Base-by-base conservation (phyloP, 2,888 invertebrate species). In the Stenotaenia linearis region DNA sequence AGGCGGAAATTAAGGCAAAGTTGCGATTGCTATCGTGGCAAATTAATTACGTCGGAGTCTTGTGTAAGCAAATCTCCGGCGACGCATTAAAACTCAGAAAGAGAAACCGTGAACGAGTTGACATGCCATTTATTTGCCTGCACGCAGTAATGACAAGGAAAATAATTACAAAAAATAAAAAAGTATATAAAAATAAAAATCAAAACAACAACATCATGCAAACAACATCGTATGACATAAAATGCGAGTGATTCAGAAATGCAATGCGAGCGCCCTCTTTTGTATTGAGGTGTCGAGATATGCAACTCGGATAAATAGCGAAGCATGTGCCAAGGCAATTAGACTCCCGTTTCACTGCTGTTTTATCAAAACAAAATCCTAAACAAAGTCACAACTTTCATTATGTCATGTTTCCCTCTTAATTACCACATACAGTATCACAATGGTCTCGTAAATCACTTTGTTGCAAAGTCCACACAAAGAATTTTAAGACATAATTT, bases 41-140 rank as follows among this genome's bases (percentile, higher is more conserved):
- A 75, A 75, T 75, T 75, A 75, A 75, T 75, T 75, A 75, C 76
- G 32, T 75, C 35, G 32, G 35, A 15, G 76, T 9, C 76, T 32
- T 75, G 76, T 75, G 76, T 75, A 75, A 75, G 76, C 76, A 75
- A 75, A 75, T 75, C 76, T 75, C 76, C 76, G 76, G 76, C 21
- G 76, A 75, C 76, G 76, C 32, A 75, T 75, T 37, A 75, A 75
- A 37, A 75, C 35, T 37, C 35, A 35, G 50, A 50, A 18, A 50
- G 32, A 37, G 32, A 75, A 75, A 21, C 76, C 69, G 25, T 69
- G 76, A 75, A 75, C 32, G 37, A 37, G 35, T 35, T 75, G 76
- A 75, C 76, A 75, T 21, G 21, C 76, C 32, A 35, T 75, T 75
- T 75, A 37, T 75, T 75, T 75, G 69, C n/a, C n/a, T 28, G 69